Conservation (phyloP, 2,113 vertebrate genomes). For the pig (Sus scrofa) region DNA sequence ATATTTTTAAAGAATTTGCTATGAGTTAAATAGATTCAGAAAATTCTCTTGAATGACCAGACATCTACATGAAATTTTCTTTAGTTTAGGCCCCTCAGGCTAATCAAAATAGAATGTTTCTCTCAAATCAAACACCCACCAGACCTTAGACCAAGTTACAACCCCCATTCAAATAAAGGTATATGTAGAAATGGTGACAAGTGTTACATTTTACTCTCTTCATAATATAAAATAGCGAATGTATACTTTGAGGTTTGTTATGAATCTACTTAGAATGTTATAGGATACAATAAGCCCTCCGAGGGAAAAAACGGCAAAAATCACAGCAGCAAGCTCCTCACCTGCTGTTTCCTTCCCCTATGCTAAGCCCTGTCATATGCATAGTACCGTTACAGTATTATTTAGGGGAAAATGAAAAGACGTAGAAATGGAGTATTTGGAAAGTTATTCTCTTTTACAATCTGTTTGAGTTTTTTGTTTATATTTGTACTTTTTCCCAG, state of each 20-base stretch:
- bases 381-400: not conserved
- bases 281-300: not conserved
- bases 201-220: not conserved
- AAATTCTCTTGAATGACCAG: conserved; percentile 6
- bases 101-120: conserved; percentile 46
- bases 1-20: conserved; percentile 30
- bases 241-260: not conserved
- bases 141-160: conserved; percentile 21
- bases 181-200: not conserved
- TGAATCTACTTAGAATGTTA: not conserved
- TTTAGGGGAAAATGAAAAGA: not conserved
- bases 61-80: not conserved
- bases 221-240: conserved; percentile 20
- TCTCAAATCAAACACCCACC: conserved; percentile 16
- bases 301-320: not conserved
- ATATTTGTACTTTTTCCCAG: not conserved
- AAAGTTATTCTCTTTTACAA: not conserved
- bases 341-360: not conserved
- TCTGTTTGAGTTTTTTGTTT: not conserved
- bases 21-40: conserved; percentile 9
- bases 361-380: not conserved
- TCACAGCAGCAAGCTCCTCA: not conserved
- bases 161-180: conserved; percentile 9
- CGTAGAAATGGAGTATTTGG: not conserved
- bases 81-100: not conserved